phyloP scores from a whole-genome alignment of 2,113 vertebrate genomes.

The Catagonus wagneri region DNA sequence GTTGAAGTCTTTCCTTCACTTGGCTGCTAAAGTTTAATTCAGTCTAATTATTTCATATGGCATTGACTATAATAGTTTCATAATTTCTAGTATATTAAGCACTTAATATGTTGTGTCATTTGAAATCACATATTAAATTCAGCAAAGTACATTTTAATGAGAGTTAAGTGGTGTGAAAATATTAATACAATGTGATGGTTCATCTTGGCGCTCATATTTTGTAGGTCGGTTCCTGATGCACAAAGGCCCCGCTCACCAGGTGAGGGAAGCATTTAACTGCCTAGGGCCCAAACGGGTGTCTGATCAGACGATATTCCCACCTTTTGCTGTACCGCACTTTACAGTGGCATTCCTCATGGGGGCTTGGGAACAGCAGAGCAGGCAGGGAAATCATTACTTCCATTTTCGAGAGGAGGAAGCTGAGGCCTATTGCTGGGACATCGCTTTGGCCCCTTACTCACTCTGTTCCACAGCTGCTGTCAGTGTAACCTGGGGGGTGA shows the following conservation, averaged over 20 bases:
- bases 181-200: conserved; percentile 81
- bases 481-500: neutral
- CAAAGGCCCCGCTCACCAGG: conserved; percentile 47
- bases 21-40: conserved; percentile 86
- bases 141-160: conserved; percentile 93
- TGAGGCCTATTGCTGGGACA: neutral
- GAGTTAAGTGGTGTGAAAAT: conserved; percentile 90
- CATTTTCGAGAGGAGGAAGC: neutral
- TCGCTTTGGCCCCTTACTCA: neutral
- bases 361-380: neutral
- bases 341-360: neutral
- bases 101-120: conserved; percentile 93
- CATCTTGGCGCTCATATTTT: conserved; percentile 55
- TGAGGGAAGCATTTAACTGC: neutral
- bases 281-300: neutral
- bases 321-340: neutral
- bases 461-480: neutral
- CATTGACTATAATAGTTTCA: conserved; percentile 88
- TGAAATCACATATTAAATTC: conserved; percentile 90
- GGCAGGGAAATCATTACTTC: neutral
- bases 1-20: conserved; percentile 83
- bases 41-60: conserved; percentile 90
- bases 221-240: conserved; percentile 7
- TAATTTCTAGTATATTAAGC: conserved; percentile 94
- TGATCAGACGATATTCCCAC: neutral